A percentile compares a stretch with the other conserved stretches of the same genome.
phyloP scores from a whole-genome alignment of 2,797 vertebrate genomes.

The Myioborus miniatus region DNA sequence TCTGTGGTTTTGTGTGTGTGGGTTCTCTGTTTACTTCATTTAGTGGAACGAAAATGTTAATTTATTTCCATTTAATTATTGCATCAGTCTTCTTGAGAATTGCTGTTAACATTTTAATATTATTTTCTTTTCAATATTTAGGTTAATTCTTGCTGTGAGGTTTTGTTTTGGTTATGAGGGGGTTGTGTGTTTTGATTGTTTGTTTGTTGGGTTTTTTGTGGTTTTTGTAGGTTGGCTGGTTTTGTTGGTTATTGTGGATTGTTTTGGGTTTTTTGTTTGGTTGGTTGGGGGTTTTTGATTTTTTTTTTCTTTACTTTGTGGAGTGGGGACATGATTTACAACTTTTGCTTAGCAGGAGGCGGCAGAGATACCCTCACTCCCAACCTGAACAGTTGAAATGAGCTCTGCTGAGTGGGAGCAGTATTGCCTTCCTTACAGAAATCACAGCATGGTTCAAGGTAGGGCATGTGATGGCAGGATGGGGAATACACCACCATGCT shows the following conservation, averaged over 20 bases:
- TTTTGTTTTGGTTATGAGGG: not conserved
- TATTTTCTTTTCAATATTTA: not conserved
- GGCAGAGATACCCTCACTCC: not conserved
- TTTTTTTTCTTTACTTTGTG: not conserved
- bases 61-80: not conserved
- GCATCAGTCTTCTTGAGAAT: not conserved
- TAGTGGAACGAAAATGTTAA: not conserved
- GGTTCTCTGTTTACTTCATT: not conserved
- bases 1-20: not conserved
- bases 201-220: not conserved
- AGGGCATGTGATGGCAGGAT: not conserved
- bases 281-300: fast-evolving
- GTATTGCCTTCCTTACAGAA: not conserved
- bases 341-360: not conserved
- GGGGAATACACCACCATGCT: not conserved
- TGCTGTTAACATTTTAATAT: not conserved
- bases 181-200: not conserved
- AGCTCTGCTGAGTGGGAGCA: not conserved
- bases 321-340: not conserved
- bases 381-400: not conserved
- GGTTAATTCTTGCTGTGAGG: not conserved
- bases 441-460: not conserved
- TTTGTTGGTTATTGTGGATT: not conserved
- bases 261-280: not conserved
- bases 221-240: not conserved